Percentiles rank a stretch among this genome's conserved stretches.
phyloP scores from a whole-genome alignment of 2,797 vertebrate genomes.

The Scolopax rusticola region DNA sequence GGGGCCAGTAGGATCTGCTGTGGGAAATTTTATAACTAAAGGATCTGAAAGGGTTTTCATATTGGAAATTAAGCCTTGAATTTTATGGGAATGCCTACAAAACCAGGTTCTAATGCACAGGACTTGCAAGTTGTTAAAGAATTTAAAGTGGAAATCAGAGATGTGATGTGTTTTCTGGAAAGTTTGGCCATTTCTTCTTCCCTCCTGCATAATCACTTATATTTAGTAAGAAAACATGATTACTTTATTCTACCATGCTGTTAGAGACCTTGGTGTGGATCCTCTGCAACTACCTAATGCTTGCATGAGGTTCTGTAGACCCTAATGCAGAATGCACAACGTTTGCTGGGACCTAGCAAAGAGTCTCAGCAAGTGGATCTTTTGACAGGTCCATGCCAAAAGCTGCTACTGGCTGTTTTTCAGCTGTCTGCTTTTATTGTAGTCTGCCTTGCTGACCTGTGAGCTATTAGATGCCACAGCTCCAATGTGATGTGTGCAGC shows the following conservation, averaged over 20 bases:
- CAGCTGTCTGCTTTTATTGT: slow-evolving; percentile 35
- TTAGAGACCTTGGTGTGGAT: background rate
- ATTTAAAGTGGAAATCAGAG: background rate
- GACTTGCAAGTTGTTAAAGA: background rate
- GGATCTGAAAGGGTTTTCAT: background rate
- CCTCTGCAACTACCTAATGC: background rate
- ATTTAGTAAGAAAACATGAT: background rate
- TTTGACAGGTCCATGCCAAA: background rate
- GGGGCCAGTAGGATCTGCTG: background rate
- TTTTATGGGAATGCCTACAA: background rate
- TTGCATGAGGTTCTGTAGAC: background rate
- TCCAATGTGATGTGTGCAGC: background rate
- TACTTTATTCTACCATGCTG: background rate
- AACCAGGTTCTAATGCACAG: background rate
- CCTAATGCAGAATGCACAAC: background rate
- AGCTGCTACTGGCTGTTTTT: slow-evolving; percentile 24
- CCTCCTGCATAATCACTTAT: background rate
- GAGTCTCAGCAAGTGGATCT: background rate
- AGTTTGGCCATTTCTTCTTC: background rate
- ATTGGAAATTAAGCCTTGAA: background rate
- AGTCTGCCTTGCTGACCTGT: background rate
- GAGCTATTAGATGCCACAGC: background rate
- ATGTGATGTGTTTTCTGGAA: background rate
- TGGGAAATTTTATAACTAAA: background rate
- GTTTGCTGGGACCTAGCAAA: background rate